Evolutionary conservation across 2,888 invertebrate species (phyloP), one percentile per base, ranked within the genome.

Genomic region (Sisyra terminalis): DNA sequence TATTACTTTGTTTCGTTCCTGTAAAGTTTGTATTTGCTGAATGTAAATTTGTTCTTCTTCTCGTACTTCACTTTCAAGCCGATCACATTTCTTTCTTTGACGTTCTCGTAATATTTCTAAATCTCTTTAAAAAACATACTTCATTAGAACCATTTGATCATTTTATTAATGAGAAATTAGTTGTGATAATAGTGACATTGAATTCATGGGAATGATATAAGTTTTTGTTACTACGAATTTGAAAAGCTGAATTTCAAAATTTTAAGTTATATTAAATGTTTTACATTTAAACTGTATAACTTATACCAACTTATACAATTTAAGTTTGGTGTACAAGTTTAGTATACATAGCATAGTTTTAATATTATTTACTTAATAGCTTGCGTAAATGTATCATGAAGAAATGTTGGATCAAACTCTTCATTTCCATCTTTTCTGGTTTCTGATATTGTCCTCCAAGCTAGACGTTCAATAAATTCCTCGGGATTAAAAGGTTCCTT

Each of bases 401-500:
- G 73, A 48, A 83, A 67, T 54, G 83, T 77, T 0, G 93, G 89
- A 64, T 92, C 86, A 60, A 93, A 88, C 16, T 78, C 72, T 37
- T 75, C 78, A 14, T 77, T 72, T 31, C 67, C 64, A 54, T 79
- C 84, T 52, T 75, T 78, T 52, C 62, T 67, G 13, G 68, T 70
- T 49, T 75, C 75, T 35, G 75, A 75, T 58, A 89, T 87, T 39
- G 92, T 88, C 51, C 93, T 74, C 80, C 96, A 90, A 31, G 96
- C 96, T 55, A 97, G 70, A 43, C 94, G 73, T 60, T 98, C 97
- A 2, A 98, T 93, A 67, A 97, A 97, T 59, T 96, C 96, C 55
- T 92, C 89, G 9, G 93, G 83, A 66, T 94, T 90, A 59, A 96
- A 97, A 0, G 94, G 90, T 57, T 94, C 94, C 90, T 97, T 53